A percentile compares a stretch with the other conserved stretches of the same genome.
phyloP scores from a whole-genome alignment of 1,140 invertebrate species.

The Lerema accius region DNA sequence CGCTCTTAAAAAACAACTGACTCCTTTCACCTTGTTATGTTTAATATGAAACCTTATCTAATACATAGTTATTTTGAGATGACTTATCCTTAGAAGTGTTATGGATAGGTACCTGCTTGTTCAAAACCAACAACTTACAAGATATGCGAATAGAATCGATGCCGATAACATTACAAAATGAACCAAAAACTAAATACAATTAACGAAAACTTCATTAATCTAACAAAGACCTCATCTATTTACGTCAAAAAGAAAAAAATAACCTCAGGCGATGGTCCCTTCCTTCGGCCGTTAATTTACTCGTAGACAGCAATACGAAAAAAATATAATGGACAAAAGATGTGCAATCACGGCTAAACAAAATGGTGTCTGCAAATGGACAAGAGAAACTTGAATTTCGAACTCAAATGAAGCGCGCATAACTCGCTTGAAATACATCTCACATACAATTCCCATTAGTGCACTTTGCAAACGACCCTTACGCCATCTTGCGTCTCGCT shows the following conservation, averaged over 20 bases:
- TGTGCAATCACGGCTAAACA: constrained; percentile 29
- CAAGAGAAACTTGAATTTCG: constrained; percentile 26
- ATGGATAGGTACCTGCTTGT: no score
- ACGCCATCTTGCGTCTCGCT: constrained; percentile 51
- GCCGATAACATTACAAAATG: not conserved
- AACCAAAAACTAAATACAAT: not conserved
- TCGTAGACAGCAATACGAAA: constrained; percentile 11
- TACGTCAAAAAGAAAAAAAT: constrained; percentile 22
- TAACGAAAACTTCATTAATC: constrained; percentile 24
- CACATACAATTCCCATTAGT: constrained; percentile 75
- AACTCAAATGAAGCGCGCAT: constrained; percentile 32
- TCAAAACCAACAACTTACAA: no score
- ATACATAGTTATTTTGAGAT: not conserved
- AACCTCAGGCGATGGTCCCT: not conserved
- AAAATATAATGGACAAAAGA: constrained; percentile 32
- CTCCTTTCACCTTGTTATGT: constrained; percentile 16
- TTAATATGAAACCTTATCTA: constrained; percentile 1
- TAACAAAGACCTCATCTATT: constrained; percentile 31
- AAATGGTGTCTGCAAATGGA: constrained; percentile 31
- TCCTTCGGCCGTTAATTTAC: constrained; percentile 16
- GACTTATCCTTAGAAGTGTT: not conserved
- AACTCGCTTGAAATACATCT: constrained; percentile 36
- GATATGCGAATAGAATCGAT: not conserved
- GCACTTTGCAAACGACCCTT: constrained; percentile 70
- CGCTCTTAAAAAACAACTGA: constrained; percentile 13